A percentile compares a stretch with the other conserved stretches of the same genome.
Conservation (phyloP, 2,797 vertebrate genomes). For the Phaenicophaeus curvirostris region DNA sequence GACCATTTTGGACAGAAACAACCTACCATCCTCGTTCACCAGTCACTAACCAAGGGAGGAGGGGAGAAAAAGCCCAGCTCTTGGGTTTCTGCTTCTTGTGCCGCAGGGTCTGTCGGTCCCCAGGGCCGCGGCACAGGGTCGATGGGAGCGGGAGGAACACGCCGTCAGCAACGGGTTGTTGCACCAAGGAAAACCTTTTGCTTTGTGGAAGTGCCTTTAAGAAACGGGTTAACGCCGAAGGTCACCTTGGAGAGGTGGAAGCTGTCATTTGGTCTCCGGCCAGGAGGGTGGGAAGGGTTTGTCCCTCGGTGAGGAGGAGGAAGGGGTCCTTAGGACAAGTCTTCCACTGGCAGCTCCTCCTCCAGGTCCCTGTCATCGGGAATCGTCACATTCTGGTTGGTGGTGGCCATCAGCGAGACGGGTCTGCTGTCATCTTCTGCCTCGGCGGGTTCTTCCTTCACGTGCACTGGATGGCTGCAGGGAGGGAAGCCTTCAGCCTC, state of each 20-base stretch:
- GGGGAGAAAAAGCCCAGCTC: conserved; percentile 55
- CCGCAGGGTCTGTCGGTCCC: conserved; percentile 32
- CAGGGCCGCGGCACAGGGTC: conserved; percentile 17
- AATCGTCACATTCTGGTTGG: conserved; percentile 89
- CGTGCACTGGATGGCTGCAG: conserved; percentile 90
- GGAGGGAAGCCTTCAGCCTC: neutral
- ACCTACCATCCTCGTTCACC: conserved; percentile 71
- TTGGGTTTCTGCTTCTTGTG: conserved; percentile 17
- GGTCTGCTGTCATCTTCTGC: conserved; percentile 91
- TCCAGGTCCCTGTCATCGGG: conserved; percentile 94
- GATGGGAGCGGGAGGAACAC: conserved; percentile 22
- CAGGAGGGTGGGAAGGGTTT: conserved; percentile 57
- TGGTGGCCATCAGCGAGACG: conserved; percentile 84
- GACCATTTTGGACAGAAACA: conserved; percentile 56
- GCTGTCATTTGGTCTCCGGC: conserved; percentile 47
- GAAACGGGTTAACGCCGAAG: conserved; percentile 37
- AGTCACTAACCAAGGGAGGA: conserved; percentile 59
- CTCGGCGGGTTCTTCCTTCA: conserved; percentile 97
- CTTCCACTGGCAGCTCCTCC: conserved; percentile 91
- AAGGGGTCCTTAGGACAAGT: conserved; percentile 82
- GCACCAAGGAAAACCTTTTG: conserved; percentile 53
- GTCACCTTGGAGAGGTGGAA: conserved; percentile 70
- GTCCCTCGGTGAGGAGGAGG: conserved; percentile 51
- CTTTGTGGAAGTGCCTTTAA: conserved; percentile 72
- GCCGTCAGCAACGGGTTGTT: conserved; percentile 18